Conservation (phyloP, 2,113 vertebrate species). For the Artemisiospiza belli region DNA sequence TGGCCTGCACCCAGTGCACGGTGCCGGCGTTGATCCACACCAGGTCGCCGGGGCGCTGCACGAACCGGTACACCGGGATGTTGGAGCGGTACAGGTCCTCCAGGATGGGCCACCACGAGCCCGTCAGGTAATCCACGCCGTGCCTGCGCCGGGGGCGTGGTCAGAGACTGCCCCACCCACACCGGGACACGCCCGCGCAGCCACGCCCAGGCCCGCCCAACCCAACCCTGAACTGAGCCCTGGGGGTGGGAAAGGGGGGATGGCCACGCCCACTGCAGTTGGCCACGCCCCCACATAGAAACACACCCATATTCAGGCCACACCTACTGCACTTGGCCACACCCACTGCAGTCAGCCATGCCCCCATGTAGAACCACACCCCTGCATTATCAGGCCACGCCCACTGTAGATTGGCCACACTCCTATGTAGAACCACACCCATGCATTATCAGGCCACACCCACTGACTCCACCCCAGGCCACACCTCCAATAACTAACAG, state of each 20-base stretch:
- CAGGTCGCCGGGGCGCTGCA: not conserved
- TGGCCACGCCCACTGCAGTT: not conserved
- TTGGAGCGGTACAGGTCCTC: not conserved
- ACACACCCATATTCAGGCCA: not conserved
- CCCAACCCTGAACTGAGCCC: accelerated
- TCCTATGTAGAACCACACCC: not conserved
- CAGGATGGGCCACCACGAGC: not conserved
- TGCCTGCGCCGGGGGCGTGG: not conserved
- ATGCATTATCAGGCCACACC: not conserved
- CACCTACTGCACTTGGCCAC: not conserved
- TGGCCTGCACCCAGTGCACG: slow-evolving; percentile 2
- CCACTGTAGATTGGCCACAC: not conserved
- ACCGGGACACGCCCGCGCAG: accelerated
- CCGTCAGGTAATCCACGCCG: not conserved
- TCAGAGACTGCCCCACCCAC: not conserved
- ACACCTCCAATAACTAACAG: not conserved
- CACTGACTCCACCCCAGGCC: not conserved
- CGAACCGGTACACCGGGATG: not conserved
- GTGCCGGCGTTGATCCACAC: slow-evolving; percentile 6
- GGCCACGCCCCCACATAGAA: not conserved
- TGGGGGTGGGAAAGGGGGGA: accelerated
- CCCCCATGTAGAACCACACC: not conserved
- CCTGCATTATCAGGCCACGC: not conserved
- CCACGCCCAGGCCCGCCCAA: accelerated
- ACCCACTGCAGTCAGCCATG: too few relatives aligned